Base-by-base conservation (phyloP, 2,113 vertebrate genomes). In the Apaloderma vittatum region DNA sequence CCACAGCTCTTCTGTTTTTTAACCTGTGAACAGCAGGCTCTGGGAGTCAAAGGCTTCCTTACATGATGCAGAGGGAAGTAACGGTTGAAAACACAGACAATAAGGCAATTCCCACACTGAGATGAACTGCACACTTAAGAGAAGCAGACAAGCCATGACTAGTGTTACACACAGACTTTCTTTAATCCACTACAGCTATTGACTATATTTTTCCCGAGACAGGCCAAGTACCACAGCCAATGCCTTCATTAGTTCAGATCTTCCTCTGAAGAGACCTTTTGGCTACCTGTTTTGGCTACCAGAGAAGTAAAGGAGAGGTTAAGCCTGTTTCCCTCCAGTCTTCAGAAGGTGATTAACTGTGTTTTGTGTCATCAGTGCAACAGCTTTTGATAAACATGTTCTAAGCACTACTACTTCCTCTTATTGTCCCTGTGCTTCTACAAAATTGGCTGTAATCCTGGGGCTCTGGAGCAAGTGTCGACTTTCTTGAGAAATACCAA, bases 31-130 rank as follows among this genome's bases (percentile, higher is more conserved):
- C 19, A 68, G 52, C 34, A 68, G 59, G 20, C 26, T 90, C 30
- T 8, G 4, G 19, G 54, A 88, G 15, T 54, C 9, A 21, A 75
- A 79, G 6, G 5, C 8, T 9, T 62, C 52, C 34, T 65, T 79
- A 3, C 0, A 8, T 48, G 4, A 9, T 6, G 5, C 3, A 4
- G 43, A 59, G 2, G 24, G 34, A 84, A 62, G 54, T 81, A 2
- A 70, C 10, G 11, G 23, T 23, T 36, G 10, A 57, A 81, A 40
- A 46, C 27, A 63, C 22, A 76, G 24, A 18, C 14, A 67, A 13
- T 15, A 40, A 75, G 12, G n/a, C 45, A 16, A 27, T 18, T 82
- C 34, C 30, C 30, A 66, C 16, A 34, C 1, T 48, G 34, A 19
- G 15, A 51, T 15, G 29, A 21, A 58, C 65, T 36, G n/a, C 37